Base-by-base conservation (phyloP, 2,113 vertebrate species). In the Ciconia boyciana region DNA sequence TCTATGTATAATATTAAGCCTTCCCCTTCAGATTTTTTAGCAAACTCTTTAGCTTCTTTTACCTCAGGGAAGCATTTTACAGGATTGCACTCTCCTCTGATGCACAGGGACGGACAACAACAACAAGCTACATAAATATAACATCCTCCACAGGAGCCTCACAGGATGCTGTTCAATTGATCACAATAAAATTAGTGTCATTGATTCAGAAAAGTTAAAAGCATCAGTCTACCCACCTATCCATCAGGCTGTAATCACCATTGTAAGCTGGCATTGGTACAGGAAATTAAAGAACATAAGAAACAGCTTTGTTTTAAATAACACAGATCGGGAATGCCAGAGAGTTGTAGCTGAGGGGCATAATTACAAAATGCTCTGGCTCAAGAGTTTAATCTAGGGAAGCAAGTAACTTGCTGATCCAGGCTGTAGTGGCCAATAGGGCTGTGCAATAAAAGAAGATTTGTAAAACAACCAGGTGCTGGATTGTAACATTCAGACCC, bases 151-250 rank as follows among this genome's bases (percentile, higher is more conserved):
- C 92, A 93, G 52, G 70, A 94, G 82, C 86, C 71, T 94, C 83
- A 76, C 70, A 93, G 92, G 96, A 95, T 91, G 81, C 62, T 79
- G 46, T 78, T 84, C 93, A 93, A 92, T 97, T 94, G 95, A 96
- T 97, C 93, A 95, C 95, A 94, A 96, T 96, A 96, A 96, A 96
- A 97, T 94, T 94, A 96, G 89, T 54, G 84, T 88, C 94, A 96
- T 96, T 94, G 95, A 97, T 97, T 94, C 49, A 54, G 90, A 94
- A 90, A 95, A 95, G 97, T 97, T 97, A 96, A 97, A 96, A 96
- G 95, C 97, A 96, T 82, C 94, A 91, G 85, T 76, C 81, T 86
- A 86, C 90, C 95, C 89, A 77, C 72, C 82, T 74, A 96, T 94
- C 93, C 79, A 96, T 95, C 94, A 93, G 95, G 70, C 91, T 87